These are phyloP conservation scores for Harpagifer antarcticus DNA, from an alignment of 2,797 vertebrate genomes.

Conservation along the genomic window DNA sequence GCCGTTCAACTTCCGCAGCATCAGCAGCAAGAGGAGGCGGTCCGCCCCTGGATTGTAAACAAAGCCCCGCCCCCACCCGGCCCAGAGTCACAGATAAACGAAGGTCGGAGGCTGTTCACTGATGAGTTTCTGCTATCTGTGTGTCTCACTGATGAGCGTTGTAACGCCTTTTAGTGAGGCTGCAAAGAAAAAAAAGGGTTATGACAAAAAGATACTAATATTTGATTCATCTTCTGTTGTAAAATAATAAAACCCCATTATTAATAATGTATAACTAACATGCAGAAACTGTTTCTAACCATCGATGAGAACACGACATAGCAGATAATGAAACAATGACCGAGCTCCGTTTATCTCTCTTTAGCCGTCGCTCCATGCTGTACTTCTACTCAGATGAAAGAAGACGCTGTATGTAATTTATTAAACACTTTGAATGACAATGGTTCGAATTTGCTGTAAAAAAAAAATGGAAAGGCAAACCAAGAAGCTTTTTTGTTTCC, in stretches of 20 bases:
- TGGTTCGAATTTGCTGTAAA: constrained; percentile 78
- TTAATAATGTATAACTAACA: constrained; percentile 53
- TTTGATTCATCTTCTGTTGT: constrained; percentile 49
- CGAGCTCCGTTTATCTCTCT: constrained; percentile 52
- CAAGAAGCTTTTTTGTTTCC: constrained; percentile 51
- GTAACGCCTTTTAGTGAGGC: constrained; percentile 29
- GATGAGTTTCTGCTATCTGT: constrained; percentile 44
- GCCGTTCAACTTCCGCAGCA: constrained; percentile 92
- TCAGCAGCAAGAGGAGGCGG: constrained; percentile 91
- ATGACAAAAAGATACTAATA: constrained; percentile 67
- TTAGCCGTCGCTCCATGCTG: constrained; percentile 74
- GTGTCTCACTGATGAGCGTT: constrained; percentile 37
- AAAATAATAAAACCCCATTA: constrained; percentile 39
- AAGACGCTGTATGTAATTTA: constrained; percentile 82
- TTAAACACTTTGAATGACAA: constrained; percentile 80
- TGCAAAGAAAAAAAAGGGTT: constrained; percentile 14
- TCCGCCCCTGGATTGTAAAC: constrained; percentile 86
- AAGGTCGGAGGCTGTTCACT: constrained; percentile 61
- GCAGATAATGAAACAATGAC: constrained; percentile 52
- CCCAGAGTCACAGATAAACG: constrained; percentile 46
- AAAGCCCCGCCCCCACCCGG: constrained; percentile 14
- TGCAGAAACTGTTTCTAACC: constrained; percentile 29
- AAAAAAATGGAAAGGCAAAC: constrained; percentile 66
- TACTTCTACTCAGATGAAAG: constrained; percentile 86
- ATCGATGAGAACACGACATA: constrained; percentile 25